These are phyloP conservation scores for Cerastoderma edule DNA, from an alignment of 2,888 invertebrate species.

Conservation along the genomic window DNA sequence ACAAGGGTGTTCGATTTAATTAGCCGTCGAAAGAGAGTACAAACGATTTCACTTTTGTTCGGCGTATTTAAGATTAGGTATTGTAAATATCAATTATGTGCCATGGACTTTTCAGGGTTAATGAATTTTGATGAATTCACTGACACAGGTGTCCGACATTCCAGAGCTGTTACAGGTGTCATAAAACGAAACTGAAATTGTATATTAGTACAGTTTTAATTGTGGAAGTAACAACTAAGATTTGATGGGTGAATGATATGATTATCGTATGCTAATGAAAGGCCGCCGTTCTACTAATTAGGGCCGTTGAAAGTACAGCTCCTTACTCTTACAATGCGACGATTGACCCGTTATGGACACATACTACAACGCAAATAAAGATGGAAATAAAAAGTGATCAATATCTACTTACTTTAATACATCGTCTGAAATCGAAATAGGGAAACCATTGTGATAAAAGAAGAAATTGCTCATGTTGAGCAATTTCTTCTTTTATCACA, in stretches of 20 bases:
- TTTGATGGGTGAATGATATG: slow-evolving; percentile 17
- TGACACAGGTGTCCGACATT: slow-evolving; percentile 12
- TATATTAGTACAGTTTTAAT: slow-evolving; percentile 22
- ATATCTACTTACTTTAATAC: too few species aligned
- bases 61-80: slow-evolving; percentile 20
- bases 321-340: too few species aligned
- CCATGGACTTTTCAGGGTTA: slow-evolving; percentile 2
- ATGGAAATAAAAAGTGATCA: too few species aligned
- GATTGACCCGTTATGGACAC: too few species aligned
- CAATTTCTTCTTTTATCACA: too few species aligned
- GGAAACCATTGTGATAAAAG: too few species aligned
- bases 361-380: too few species aligned
- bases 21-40: too few species aligned
- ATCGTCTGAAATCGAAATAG: too few species aligned
- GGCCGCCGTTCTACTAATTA: slow-evolving; percentile 1
- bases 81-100: slow-evolving; percentile 25
- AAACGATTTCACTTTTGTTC: slow-evolving; percentile 18
- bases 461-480: too few species aligned
- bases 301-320: too few species aligned
- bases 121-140: slow-evolving; percentile 3
- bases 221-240: slow-evolving; percentile 19
- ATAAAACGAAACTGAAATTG: slow-evolving; percentile 22
- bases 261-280: slow-evolving; percentile 15
- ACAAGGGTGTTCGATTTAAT: too few species aligned
- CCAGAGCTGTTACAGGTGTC: slow-evolving; percentile 4